phyloP scores from a whole-genome alignment of 2,113 vertebrate species.

The Leptocoma aspasia region DNA sequence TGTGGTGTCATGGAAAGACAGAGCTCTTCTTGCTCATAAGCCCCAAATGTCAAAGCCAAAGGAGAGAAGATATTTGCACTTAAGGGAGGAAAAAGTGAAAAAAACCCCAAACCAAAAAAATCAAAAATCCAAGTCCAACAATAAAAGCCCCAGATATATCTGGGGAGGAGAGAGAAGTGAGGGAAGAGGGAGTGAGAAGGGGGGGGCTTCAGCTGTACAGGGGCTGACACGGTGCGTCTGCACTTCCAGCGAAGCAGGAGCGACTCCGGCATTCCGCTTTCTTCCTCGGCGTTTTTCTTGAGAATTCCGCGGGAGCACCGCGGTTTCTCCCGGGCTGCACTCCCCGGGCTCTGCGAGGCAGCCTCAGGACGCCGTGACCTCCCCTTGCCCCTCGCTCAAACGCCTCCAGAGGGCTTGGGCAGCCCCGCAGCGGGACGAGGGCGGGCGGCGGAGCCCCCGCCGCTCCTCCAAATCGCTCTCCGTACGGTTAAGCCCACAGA shows the following conservation, averaged over 20 bases:
- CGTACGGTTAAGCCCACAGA: background rate
- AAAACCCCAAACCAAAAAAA: background rate
- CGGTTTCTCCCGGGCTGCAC: background rate
- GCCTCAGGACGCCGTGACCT: background rate
- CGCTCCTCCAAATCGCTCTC: background rate
- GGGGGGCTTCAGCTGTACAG: background rate
- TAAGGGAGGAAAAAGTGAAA: background rate
- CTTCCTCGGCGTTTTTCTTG: background rate
- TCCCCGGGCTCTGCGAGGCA: background rate
- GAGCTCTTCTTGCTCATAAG: background rate
- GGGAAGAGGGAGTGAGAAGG: background rate
- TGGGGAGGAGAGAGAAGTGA: background rate
- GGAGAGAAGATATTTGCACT: background rate
- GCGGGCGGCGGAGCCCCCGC: background rate
- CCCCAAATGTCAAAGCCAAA: background rate
- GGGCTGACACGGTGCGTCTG: background rate
- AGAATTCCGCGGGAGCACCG: background rate
- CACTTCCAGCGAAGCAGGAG: background rate
- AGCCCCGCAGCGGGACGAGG: background rate
- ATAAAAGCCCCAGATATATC: background rate
- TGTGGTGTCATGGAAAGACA: background rate
- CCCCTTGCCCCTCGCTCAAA: background rate
- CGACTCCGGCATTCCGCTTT: background rate
- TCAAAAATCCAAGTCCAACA: background rate
- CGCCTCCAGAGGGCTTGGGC: background rate